Evolutionary conservation across 92 coral and sea anemone genomes (phyloP), one percentile per base, ranked within the genome.

Genomic region (Epizoanthus fatuus): DNA sequence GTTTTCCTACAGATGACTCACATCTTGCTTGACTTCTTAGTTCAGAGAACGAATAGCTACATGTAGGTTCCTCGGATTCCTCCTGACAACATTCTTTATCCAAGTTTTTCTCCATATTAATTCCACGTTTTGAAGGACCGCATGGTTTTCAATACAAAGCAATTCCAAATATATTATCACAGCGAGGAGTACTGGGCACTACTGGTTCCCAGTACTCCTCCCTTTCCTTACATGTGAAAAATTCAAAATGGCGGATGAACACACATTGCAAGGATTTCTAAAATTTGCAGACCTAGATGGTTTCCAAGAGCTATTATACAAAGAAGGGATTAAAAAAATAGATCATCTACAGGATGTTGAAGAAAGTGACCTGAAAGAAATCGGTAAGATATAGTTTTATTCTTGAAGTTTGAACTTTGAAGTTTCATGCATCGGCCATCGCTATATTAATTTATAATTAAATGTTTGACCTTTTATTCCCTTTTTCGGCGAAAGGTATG

Each of bases 261-360:
- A 52, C 22, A 29, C 54, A 29, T 73, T 84, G 83, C 73, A 59
- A 75, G 83, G 63, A 44, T 84, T 84, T 53, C 83, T 84, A 40
- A 39, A 75, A 84, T 84, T 72, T 88, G 73, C 91, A 62, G 91
- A 88, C 56, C 91, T 88, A 58, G 45, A 44, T n/a, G 35, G 45
- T 22, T 82, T 82, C 75, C 74, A 88, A 82, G 55, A 11, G 73
- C 60, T 63, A 72, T 49, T 87, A 8, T 60, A 72, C 65, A 74
- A 63, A 82, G 77, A 16, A 59, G 87, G 87, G 39, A 69, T 73
- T 70, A 56, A 44, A 39, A 80, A 80, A 62, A 38, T 86, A 32
- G 89, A 86, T 63, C 85, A 86, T 72, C 80, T 86, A 49, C 91
- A 81, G 83, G 91, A 88, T 72, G 91, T 82, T 44, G 87, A 80